These are phyloP conservation scores for Gastrophryne carolinensis DNA, from an alignment of 2,797 vertebrate species.

Conservation along the genomic window DNA sequence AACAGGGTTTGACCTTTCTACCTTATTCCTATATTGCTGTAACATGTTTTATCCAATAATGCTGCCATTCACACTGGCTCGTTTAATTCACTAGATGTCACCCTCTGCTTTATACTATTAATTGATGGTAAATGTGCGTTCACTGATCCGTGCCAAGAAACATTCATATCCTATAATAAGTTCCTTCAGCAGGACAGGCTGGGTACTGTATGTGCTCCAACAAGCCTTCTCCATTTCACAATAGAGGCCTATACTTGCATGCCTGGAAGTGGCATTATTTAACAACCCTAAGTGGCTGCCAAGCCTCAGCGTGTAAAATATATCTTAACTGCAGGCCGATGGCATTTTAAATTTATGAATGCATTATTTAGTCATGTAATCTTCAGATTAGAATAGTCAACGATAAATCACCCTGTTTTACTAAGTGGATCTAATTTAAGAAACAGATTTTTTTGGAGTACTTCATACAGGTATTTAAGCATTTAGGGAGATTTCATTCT, in stretches of 20 bases:
- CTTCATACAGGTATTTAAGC: no score
- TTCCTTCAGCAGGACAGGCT: constrained; percentile 36
- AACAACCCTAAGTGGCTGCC: constrained; percentile 14
- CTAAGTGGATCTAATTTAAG: background rate
- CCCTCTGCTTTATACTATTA: constrained; percentile 5
- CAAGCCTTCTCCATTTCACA: constrained; percentile 21
- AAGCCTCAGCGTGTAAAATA: constrained; percentile 31
- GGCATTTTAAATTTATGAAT: constrained; percentile 28
- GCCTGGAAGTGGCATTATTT: constrained; percentile 35
- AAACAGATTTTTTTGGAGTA: background rate
- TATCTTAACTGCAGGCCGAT: constrained; percentile 36
- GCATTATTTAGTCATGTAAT: constrained; percentile 16
- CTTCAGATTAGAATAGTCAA: constrained; percentile 22
- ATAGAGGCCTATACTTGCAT: constrained; percentile 20
- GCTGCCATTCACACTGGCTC: background rate
- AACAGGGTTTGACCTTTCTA: background rate
- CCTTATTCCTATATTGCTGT: background rate
- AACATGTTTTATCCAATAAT: background rate
- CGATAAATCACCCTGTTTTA: constrained; percentile 2
- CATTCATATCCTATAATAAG: constrained; percentile 21
- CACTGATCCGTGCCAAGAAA: constrained; percentile 11
- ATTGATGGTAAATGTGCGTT: constrained; percentile 10
- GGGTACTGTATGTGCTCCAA: constrained; percentile 20
- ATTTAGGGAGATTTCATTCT: no score
- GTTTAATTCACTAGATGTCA: constrained; percentile 13